Evolutionary conservation across 2,888 invertebrate species (phyloP), one percentile per base, ranked within the genome.

Genomic region (Eurytoma adleriae): DNA sequence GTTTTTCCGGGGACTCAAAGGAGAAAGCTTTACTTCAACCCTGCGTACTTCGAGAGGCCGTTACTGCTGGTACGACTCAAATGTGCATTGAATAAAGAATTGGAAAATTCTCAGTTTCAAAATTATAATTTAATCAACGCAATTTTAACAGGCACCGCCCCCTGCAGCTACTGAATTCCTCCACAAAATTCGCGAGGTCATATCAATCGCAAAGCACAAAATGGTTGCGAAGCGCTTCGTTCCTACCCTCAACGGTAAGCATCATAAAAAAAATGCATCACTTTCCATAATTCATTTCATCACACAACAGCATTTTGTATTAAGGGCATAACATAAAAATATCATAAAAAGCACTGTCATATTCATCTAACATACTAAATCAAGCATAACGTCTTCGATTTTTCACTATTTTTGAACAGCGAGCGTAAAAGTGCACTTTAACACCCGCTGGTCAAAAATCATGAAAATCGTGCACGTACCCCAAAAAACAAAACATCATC

Each of bases 21-120:
- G 74, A 93, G 95, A 84, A 96, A 97, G 87, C 92, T 97, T 2
- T 97, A 96, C 88, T 97, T 97, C 87, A 97, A 97, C 90, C 97
- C 97, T 0, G 97, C 97, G 10, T 98, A 97, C 89, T 97, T 98
- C 87, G 97, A 98, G 89, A 96, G 96, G 40, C 96, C 97, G 84
- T 90, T 97, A 67, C 92, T 98, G 89, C 92, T 95, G 92, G 96
- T 96, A 92, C 93, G 24, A 20, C 30, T 5, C 7, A 12, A 12
- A 14, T 40, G 3, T 66, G 14, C 40, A 7, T 27, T 13, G 0
- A 54, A 56, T 57, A 64, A 73, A 80, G 74, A 83, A 81, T 83
- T 78, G 76, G 72, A 16, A 82, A 81, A 70, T 68, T 54, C n/a
- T 16, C 48, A 7, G 1, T 48, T 57, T 30, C 14, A 5, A 10